Percentiles rank a stretch among this genome's conserved stretches.
Conservation (phyloP, 2,113 vertebrate species). For the Osmerus eperlanus region DNA sequence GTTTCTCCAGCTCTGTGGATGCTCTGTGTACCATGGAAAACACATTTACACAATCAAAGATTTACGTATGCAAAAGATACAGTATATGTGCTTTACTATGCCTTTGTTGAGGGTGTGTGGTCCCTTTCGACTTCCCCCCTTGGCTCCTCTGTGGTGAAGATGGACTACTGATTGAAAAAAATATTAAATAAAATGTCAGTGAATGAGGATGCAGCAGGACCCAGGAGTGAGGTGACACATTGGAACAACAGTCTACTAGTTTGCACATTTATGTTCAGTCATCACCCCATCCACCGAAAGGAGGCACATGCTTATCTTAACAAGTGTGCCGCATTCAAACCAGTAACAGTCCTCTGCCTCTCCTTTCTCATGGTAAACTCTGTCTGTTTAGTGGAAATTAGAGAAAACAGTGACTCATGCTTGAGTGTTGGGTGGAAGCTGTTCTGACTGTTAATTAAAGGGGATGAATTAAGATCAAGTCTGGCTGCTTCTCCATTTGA, state of each 20-base stretch:
- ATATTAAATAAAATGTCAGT: no score
- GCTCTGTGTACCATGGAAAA: background rate
- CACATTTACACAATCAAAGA: background rate
- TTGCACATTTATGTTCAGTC: no score
- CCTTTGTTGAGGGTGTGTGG: no score
- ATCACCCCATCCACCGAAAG: background rate
- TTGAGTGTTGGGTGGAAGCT: constrained; percentile 61
- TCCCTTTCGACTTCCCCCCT: no score
- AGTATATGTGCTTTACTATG: background rate
- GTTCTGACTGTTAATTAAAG: constrained; percentile 72
- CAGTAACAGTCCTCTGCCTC: constrained; percentile 35
- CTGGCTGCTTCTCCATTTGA: constrained; percentile 65
- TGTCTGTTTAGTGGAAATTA: constrained; percentile 64
- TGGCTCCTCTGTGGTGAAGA: no score
- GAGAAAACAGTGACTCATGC: constrained; percentile 74
- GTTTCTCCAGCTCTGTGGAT: background rate
- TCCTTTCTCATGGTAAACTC: constrained; percentile 69
- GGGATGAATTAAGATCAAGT: constrained; percentile 66
- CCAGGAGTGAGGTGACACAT: no score
- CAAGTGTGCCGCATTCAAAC: constrained; percentile 65
- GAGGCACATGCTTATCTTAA: background rate
- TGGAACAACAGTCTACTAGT: no score
- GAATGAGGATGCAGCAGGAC: no score
- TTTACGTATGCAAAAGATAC: background rate
- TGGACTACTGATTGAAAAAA: no score